Evolutionary conservation across 2,113 vertebrate genomes (phyloP).

Genomic region (Nothoprocta perdicaria): DNA sequence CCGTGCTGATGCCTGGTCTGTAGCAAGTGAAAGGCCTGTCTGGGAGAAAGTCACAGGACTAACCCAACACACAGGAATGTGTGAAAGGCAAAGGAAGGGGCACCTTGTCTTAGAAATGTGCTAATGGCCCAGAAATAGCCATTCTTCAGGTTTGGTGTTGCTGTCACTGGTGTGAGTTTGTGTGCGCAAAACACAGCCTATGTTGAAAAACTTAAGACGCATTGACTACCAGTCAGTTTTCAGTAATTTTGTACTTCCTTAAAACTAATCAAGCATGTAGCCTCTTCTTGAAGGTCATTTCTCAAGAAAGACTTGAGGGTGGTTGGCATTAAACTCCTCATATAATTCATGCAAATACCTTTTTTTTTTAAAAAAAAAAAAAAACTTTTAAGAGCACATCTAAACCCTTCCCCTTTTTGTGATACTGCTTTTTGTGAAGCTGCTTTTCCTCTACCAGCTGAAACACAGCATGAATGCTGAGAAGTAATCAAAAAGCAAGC

Average conservation of each 20-base stretch:
- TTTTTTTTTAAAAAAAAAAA: conserved; percentile 44
- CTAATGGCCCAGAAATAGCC: background rate
- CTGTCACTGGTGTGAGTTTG: background rate
- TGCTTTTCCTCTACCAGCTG: background rate
- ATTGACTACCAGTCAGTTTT: conserved; percentile 13
- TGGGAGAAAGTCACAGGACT: background rate
- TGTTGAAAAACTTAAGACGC: background rate
- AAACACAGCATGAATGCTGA: background rate
- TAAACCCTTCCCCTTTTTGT: conserved; percentile 10
- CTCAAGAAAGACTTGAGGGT: conserved; percentile 8
- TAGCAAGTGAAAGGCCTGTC: background rate
- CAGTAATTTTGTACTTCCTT: conserved; percentile 67
- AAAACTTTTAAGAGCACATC: conserved; percentile 21
- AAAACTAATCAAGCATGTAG: conserved; percentile 66
- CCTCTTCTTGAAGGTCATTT: conserved; percentile 48
- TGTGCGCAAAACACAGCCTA: background rate
- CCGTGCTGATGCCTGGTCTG: background rate
- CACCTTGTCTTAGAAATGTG: background rate
- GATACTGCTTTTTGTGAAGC: background rate
- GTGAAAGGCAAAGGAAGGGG: background rate
- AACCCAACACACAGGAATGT: background rate
- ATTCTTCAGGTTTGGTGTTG: background rate
- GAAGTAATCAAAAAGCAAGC: background rate
- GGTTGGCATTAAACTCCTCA: conserved; percentile 40
- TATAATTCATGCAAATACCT: conserved; percentile 65